Percentiles rank a stretch among this genome's conserved stretches.
Evolutionary conservation across 2,888 invertebrate species (phyloP).

Genomic region (Acanthosepion esculentum): DNA sequence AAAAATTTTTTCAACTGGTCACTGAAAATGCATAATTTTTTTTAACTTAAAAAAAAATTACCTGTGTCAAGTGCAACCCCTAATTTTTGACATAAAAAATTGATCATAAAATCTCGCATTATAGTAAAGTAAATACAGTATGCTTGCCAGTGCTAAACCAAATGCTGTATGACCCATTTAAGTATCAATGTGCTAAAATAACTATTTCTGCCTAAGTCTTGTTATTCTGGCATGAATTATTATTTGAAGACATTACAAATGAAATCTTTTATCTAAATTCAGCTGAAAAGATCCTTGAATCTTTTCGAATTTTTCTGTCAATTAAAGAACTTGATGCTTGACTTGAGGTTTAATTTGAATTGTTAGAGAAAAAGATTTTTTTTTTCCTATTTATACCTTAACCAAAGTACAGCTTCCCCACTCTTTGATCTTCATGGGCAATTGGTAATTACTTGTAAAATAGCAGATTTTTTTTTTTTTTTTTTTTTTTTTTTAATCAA

Average conservation of each 20-base stretch:
- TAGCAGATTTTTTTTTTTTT: background rate
- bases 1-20: too few species aligned
- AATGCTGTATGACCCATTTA: too few species aligned
- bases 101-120: too few species aligned
- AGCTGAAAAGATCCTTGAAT: too few species aligned
- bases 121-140: too few species aligned
- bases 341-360: background rate
- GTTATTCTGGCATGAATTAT: background rate
- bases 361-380: background rate
- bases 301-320: background rate
- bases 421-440: background rate
- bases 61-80: too few species aligned
- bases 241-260: background rate
- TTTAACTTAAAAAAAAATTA: too few species aligned
- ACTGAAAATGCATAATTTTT: too few species aligned
- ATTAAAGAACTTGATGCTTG: background rate
- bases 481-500: background rate
- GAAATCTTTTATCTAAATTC: constrained; percentile 13
- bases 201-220: too few species aligned
- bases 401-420: background rate
- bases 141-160: too few species aligned
- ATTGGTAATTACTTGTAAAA: background rate
- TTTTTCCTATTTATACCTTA: background rate
- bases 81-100: too few species aligned
- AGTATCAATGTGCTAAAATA: too few species aligned